Evolutionary conservation across 2,113 vertebrate species (phyloP).

Genomic region (Arizona elegans): DNA sequence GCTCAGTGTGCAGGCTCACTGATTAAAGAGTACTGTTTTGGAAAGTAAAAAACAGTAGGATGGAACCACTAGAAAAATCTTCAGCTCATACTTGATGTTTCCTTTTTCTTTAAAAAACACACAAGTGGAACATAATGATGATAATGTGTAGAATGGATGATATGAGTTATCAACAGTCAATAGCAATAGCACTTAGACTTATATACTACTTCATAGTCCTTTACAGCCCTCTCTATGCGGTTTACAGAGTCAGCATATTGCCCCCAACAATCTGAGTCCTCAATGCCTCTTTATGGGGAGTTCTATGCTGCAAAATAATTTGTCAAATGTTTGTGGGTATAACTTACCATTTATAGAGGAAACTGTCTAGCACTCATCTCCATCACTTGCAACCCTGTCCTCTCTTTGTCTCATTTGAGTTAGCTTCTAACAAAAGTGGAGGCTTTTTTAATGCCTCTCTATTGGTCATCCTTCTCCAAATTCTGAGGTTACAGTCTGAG

Average conservation of each 20-base stretch:
- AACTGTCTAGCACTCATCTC: neutral
- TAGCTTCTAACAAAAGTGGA: neutral
- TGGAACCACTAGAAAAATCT: neutral
- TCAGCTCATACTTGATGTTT: neutral
- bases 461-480: neutral
- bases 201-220: too few relatives aligned
- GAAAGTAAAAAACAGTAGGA: neutral
- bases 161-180: neutral
- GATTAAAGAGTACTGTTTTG: conserved; percentile 1
- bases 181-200: too few relatives aligned
- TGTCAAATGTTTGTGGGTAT: neutral
- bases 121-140: neutral
- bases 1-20: conserved; percentile 19
- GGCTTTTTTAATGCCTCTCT: neutral
- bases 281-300: neutral
- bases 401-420: neutral
- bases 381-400: neutral
- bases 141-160: neutral
- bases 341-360: neutral
- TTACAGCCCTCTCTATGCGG: too few relatives aligned
- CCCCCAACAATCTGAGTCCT: too few relatives aligned
- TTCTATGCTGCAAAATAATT: neutral
- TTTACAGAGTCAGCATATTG: too few relatives aligned
- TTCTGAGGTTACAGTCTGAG: neutral
- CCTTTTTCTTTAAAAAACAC: too few relatives aligned